Conservation (phyloP, 2,888 invertebrate genomes). For the Elysia crispata region DNA sequence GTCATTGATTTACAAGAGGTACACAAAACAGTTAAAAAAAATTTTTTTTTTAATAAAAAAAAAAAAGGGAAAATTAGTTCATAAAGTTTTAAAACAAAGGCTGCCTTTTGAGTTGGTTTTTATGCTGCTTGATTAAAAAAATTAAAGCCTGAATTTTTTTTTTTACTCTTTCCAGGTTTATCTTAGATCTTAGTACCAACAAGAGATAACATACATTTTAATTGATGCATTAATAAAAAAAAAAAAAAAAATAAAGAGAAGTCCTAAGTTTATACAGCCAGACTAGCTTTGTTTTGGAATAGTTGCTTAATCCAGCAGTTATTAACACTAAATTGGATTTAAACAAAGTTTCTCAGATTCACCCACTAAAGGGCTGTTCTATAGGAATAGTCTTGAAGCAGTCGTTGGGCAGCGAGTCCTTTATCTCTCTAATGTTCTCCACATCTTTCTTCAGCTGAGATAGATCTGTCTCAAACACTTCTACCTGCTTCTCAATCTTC, state of each 20-base stretch:
- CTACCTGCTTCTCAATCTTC: conserved; percentile 59
- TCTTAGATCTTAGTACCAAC: too few species aligned
- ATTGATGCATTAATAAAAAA: too few species aligned
- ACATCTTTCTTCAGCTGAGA: conserved; percentile 68
- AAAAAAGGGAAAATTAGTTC: too few species aligned
- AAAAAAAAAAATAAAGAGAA: neutral
- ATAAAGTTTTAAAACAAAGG: too few species aligned
- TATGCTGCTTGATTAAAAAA: too few species aligned
- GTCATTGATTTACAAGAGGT: neutral
- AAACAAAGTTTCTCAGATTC: neutral
- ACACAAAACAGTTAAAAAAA: too few species aligned
- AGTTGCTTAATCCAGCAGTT: neutral
- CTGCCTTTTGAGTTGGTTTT: too few species aligned
- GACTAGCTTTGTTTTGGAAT: neutral
- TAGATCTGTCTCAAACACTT: conserved; percentile 66
- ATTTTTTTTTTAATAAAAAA: too few species aligned
- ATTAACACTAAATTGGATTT: neutral
- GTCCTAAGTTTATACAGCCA: neutral
- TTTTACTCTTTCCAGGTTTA: too few species aligned
- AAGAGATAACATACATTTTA: too few species aligned
- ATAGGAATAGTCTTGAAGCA: conserved; percentile 73
- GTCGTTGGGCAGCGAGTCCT: conserved; percentile 70
- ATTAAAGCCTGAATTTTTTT: neutral
- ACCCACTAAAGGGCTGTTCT: conserved; percentile 55
- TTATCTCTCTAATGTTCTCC: conserved; percentile 72